Evolutionary conservation across 2,797 vertebrate genomes (phyloP).

Genomic region (Fistularia tabacaria): DNA sequence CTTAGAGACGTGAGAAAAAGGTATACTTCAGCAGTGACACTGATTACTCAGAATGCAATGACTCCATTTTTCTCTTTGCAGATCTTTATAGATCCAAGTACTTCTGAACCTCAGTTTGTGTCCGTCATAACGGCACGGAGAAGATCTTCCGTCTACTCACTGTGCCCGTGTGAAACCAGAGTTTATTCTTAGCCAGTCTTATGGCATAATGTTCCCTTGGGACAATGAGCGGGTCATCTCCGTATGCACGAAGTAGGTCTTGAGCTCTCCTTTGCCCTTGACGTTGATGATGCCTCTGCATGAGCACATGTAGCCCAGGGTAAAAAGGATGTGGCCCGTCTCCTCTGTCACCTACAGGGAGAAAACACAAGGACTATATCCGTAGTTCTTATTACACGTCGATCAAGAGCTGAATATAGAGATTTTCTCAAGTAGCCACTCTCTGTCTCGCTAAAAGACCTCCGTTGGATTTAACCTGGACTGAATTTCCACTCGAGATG

Average conservation of each 20-base stretch:
- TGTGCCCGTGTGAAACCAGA: constrained; percentile 18
- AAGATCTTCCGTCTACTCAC: constrained; percentile 6
- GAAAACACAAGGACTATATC: not conserved
- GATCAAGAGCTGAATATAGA: no score
- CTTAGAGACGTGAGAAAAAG: constrained; percentile 57
- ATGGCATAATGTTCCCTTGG: constrained; percentile 89
- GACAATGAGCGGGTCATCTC: constrained; percentile 94
- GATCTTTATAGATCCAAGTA: no score
- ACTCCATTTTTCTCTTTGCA: constrained; percentile 9
- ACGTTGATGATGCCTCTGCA: constrained; percentile 97
- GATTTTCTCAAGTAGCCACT: no score
- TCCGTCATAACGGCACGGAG: not conserved
- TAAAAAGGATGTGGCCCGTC: constrained; percentile 84
- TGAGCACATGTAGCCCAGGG: constrained; percentile 90
- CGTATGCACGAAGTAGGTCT: constrained; percentile 95
- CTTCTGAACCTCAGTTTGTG: not conserved
- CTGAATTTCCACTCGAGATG: no score
- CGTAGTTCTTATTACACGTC: not conserved
- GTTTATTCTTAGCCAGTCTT: constrained; percentile 50
- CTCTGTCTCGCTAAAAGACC: no score
- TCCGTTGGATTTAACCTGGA: no score
- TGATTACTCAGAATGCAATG: constrained; percentile 30
- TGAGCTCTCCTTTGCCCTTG: constrained; percentile 96
- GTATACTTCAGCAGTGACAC: constrained; percentile 53
- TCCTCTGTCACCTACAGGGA: constrained; percentile 89